Base-by-base conservation (phyloP, 1,140 invertebrate species). In the Drosophila orosa region DNA sequence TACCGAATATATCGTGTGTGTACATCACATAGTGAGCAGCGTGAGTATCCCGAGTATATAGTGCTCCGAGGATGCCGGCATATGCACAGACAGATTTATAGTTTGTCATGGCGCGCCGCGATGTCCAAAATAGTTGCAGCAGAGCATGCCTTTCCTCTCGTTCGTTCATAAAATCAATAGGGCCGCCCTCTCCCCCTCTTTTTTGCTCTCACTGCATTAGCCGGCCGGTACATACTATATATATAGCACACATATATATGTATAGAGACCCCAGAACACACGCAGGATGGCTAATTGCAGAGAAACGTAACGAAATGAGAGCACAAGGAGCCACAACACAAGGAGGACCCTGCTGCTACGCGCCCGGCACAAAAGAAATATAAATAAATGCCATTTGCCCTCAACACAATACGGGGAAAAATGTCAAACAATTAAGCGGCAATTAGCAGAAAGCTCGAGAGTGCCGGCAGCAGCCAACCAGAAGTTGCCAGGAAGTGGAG, bases 101-200 rank as follows among this genome's bases (percentile, higher is more conserved):
- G 82, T 86, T 87, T 86, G 80, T 84, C 80, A 71, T 83, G 80
- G 80, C 80, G 80, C 80, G 80, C 68, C 76, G 59, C 69, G 40
- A n/a, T 47, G 40, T 27, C 60, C 72, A 87, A 85, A 85, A 86
- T 87, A 85, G 82, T 86, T 83, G 76, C 78, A 80, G 72, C 78
- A 76, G n/a, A n/a, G n/a, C n/a, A n/a, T n/a, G 55, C 47, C 56
- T 33, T 31, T 57, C 56, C 78, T 42, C 75, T 75, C 75, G 83
- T 84, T 81, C 83, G 83, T 86, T 86, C 83, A 87, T 86, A 86
- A 86, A 87, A 87, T 87, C 84, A 86, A 86, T 86, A 86, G 71
- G 83, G 75, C 59, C 22, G 19, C 8, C 42, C n/a, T 6, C 1
- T 13, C 31, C 48, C 35, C 17, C 35, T 29, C 40, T 8, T 10